Base-by-base conservation (phyloP, 2,888 invertebrate genomes). In the Heliconius aoede region DNA sequence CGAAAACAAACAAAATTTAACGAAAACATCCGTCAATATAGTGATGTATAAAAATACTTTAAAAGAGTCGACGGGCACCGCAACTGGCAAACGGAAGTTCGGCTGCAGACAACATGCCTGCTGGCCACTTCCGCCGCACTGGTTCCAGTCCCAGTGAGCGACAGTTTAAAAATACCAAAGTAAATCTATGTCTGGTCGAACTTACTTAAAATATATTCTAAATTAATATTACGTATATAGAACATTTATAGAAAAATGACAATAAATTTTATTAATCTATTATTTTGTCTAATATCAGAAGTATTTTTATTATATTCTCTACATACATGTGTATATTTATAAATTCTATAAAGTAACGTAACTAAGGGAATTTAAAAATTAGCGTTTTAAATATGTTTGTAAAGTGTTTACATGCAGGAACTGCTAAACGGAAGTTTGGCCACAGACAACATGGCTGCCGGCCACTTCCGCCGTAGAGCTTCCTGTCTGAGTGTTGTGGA, bases 381-480 rank as follows among this genome's bases (percentile, higher is more conserved):
- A 46, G n/a, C n/a, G 68, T 68, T 68, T 68, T 68, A 68, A 68
- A 58, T 67, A 74, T 67, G 67, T 74, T 74, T 64, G 64, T 36
- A 80, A 79, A 68, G 80, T 77, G 81, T 80, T 79, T 79, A 77
- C 78, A 80, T 81, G 80, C 81, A 80, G 82, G 76, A 82, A 79
- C 82, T 85, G 80, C 84, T 85, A 85, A 85, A 84, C 89, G 90
- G 89, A 90, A 88, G 88, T 88, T 87, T 83, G 84, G 84, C 85
- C 85, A 86, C 89, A 88, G 88, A 89, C 91, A 90, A 90, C 89
- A 90, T 90, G 90, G 90, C 90, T 86, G 88, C 87, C 87, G 86
- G 89, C 88, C 87, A 86, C 88, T 86, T 89, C 90, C 90, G 87
- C 81, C 78, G 80, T 81, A 74, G 81, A 81, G 81, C 83, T 83